Conservation (phyloP, 2,113 vertebrate genomes). For the Pipra filicauda region DNA sequence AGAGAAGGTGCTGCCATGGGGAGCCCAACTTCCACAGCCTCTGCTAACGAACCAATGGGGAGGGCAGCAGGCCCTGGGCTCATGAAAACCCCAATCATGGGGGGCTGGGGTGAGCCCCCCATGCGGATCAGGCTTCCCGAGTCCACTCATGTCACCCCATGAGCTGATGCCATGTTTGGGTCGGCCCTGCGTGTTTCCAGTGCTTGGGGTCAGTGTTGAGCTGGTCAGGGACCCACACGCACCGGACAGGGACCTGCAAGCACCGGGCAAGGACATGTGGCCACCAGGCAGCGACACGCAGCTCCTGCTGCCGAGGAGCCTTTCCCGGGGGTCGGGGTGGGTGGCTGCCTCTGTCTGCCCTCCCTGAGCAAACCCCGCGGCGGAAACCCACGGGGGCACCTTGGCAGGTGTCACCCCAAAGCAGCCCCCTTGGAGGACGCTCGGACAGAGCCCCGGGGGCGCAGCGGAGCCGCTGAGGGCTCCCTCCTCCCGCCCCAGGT, state of each 20-base stretch:
- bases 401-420: neutral
- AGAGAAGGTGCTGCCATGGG: neutral
- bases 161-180: rapidly evolving
- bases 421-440: neutral
- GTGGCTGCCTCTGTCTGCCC: rapidly evolving
- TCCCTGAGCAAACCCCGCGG: neutral
- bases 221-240: neutral
- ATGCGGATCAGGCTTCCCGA: neutral
- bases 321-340: neutral
- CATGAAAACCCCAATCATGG: rapidly evolving
- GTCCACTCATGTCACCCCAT: neutral
- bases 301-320: neutral
- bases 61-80: neutral
- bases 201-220: neutral
- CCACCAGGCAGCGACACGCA: neutral
- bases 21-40: too few relatives aligned
- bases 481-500: neutral
- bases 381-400: neutral
- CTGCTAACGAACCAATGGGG: rapidly evolving
- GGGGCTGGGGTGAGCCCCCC: neutral
- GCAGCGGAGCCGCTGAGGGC: rapidly evolving
- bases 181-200: neutral
- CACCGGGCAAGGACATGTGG: neutral
- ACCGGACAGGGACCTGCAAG: neutral
- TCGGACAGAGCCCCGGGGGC: neutral